Evolutionary conservation across 2,888 invertebrate species (phyloP).

Genomic region (Rhamphomyia laevipes): DNA sequence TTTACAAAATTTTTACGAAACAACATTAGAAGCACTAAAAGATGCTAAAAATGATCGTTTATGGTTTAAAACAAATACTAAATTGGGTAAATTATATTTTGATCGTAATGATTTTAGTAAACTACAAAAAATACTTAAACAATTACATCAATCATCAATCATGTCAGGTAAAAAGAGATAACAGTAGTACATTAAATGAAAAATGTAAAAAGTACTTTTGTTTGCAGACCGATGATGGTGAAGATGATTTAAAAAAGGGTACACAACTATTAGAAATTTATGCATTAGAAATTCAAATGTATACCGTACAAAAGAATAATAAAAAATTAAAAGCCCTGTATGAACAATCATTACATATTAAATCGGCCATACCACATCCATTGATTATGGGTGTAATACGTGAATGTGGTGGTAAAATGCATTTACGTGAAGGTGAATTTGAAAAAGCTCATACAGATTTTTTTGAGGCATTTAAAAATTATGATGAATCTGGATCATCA

Average conservation of each 20-base stretch:
- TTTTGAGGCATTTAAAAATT: constrained; percentile 99
- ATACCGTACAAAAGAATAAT: constrained; percentile 98
- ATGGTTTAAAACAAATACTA: constrained; percentile 99
- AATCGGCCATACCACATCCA: constrained; percentile 99
- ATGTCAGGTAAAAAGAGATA: constrained; percentile 59
- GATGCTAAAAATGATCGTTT: constrained; percentile 98
- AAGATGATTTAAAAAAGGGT: constrained; percentile 94
- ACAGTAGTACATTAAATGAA: neutral
- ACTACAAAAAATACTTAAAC: constrained; percentile 91
- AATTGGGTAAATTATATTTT: constrained; percentile 95
- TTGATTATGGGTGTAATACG: constrained; percentile 98
- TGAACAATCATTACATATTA: constrained; percentile 96
- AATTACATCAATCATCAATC: constrained; percentile 93
- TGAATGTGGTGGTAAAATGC: constrained; percentile 99
- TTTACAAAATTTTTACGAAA: constrained; percentile 97
- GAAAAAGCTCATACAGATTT: constrained; percentile 99
- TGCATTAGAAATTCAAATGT: constrained; percentile 99
- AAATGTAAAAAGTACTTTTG: neutral
- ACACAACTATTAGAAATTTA: constrained; percentile 97
- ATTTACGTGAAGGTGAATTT: constrained; percentile 94
- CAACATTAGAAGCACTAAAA: constrained; percentile 82
- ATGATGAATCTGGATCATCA: constrained; percentile 97
- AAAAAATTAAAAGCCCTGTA: constrained; percentile 94
- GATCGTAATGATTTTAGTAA: constrained; percentile 91
- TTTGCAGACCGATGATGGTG: constrained; percentile 86